These are phyloP conservation scores for Acromyrmex charruanus DNA, from an alignment of 1,140 invertebrate genomes.

Conservation along the genomic window DNA sequence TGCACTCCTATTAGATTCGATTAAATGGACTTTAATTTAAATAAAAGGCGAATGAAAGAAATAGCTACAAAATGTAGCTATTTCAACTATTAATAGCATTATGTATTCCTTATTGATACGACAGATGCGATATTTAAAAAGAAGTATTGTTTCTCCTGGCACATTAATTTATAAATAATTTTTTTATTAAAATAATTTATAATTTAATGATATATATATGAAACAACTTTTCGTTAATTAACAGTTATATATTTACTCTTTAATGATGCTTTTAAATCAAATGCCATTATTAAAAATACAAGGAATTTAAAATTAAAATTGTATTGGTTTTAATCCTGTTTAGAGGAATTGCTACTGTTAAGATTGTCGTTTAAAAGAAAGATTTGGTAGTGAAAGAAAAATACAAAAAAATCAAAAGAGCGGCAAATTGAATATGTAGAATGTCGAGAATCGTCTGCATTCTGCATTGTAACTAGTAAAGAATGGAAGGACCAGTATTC, in stretches of 20 bases:
- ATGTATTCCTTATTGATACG: background rate
- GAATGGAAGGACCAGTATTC: slow-evolving; percentile 30
- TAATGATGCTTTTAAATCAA: background rate
- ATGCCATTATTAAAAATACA: background rate
- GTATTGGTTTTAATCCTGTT: background rate
- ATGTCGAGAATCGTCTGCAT: slow-evolving; percentile 17
- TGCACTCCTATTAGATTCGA: slow-evolving; percentile 59
- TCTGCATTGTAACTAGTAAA: background rate
- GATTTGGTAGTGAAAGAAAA: background rate
- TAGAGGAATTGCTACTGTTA: background rate
- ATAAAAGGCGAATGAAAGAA: slow-evolving; percentile 73
- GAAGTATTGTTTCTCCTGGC: background rate
- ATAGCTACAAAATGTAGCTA: background rate
- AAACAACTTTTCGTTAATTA: background rate
- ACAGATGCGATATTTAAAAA: background rate
- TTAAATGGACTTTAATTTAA: slow-evolving; percentile 84
- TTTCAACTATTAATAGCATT: background rate
- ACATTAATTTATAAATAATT: background rate
- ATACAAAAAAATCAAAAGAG: slow-evolving; percentile 6
- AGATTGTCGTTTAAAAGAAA: background rate
- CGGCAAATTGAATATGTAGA: slow-evolving; percentile 23
- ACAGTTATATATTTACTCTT: background rate
- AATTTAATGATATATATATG: background rate
- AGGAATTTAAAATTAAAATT: background rate
- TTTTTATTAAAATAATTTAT: background rate